Evolutionary conservation across 2,113 vertebrate genomes (phyloP).

Genomic region (Platanista minor): DNA sequence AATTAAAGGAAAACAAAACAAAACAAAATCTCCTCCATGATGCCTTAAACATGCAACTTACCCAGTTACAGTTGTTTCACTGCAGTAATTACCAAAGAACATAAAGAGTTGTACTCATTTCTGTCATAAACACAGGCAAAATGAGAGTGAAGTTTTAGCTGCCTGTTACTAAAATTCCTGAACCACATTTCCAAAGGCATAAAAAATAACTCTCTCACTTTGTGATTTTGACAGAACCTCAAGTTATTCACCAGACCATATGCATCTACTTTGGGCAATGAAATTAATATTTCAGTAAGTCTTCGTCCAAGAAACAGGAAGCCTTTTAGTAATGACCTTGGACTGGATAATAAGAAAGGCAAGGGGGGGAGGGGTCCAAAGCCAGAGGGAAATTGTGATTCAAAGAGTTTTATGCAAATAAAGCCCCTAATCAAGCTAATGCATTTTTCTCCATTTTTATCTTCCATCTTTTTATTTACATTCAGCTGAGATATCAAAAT

Average conservation of each 20-base stretch:
- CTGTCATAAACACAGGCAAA: conserved; percentile 13
- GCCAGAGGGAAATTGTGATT: conserved; percentile 59
- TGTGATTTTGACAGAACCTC: conserved; percentile 29
- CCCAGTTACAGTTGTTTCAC: background rate
- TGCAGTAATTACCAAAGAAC: background rate
- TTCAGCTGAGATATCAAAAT: conserved; percentile 39
- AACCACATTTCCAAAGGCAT: background rate
- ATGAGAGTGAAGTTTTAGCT: background rate
- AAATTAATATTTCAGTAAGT: conserved; percentile 66
- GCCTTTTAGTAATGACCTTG: conserved; percentile 64
- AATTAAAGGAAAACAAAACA: conserved; percentile 20
- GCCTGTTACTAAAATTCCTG: background rate
- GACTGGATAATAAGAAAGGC: conserved; percentile 35
- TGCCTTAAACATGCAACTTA: background rate
- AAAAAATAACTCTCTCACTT: conserved; percentile 21
- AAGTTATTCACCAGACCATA: conserved; percentile 42
- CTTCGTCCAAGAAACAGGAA: conserved; percentile 33
- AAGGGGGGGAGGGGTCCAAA: conserved; percentile 38
- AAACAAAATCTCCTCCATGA: background rate
- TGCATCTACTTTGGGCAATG: conserved; percentile 42
- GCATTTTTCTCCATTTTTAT: conserved; percentile 43
- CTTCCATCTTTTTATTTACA: conserved; percentile 55
- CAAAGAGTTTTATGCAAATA: conserved; percentile 65
- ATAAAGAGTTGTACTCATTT: background rate
- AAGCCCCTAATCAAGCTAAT: conserved; percentile 61